Conservation (phyloP, 37 sponge, comb jelly and placozoan species). For the Beroe forskalii region DNA sequence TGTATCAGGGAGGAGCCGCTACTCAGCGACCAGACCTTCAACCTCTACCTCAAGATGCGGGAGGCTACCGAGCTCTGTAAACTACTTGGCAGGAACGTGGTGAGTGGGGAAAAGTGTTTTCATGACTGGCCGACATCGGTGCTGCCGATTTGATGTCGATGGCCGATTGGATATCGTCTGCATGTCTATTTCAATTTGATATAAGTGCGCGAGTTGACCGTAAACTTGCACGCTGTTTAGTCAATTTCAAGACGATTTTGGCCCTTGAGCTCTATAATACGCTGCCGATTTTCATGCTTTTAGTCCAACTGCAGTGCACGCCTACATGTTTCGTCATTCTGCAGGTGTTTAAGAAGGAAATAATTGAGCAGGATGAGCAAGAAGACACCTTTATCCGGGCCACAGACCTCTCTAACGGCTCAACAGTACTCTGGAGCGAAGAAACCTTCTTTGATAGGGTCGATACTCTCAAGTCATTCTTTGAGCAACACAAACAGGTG, state of each 20-base stretch:
- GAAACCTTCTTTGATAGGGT: slow-evolving; percentile 39
- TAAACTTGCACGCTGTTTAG: too few species aligned
- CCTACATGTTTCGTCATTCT: too few species aligned
- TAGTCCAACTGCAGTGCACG: too few species aligned
- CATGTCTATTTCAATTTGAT: too few species aligned
- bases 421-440: slow-evolving; percentile 6
- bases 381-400: neutral
- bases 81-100: neutral
- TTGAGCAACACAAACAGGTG: neutral
- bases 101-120: neutral
- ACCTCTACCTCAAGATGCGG: slow-evolving; percentile 52
- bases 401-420: neutral
- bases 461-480: neutral
- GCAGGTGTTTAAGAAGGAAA: neutral
- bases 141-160: too few species aligned
- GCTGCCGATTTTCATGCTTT: too few species aligned
- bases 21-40: slow-evolving; percentile 18
- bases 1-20: slow-evolving; percentile 5
- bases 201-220: too few species aligned
- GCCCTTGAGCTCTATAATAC: too few species aligned
- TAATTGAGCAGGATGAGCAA: neutral
- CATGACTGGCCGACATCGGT: too few species aligned
- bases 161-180: too few species aligned
- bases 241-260: too few species aligned
- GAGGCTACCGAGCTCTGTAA: slow-evolving; percentile 46